Evolutionary conservation across 2,888 invertebrate species (phyloP).

Genomic region (Dione juno): DNA sequence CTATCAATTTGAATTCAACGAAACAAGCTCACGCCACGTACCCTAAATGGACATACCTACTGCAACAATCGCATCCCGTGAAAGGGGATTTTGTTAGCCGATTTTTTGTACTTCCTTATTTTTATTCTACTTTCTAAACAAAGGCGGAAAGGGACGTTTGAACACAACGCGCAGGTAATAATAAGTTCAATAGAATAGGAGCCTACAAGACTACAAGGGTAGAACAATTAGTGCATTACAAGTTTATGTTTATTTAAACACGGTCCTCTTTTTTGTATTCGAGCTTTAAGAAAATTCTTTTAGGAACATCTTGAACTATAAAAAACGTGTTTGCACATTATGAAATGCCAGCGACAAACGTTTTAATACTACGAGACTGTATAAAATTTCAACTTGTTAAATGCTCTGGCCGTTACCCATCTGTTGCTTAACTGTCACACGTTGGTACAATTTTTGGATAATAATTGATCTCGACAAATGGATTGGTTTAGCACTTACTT

Average conservation of each 20-base stretch:
- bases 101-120: conserved; percentile 39
- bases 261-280: neutral
- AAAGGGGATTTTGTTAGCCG: conserved; percentile 26
- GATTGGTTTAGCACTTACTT: too few species aligned
- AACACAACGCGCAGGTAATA: conserved; percentile 6
- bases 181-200: neutral
- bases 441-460: neutral
- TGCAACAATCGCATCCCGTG: conserved; percentile 18
- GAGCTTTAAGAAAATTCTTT: neutral
- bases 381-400: neutral
- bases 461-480: too few species aligned
- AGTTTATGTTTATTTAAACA: too few species aligned
- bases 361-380: neutral
- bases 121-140: conserved; percentile 26
- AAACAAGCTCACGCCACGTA: neutral
- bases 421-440: conserved; percentile 12
- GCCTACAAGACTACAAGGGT: conserved; percentile 14
- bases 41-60: neutral
- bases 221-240: conserved; percentile 8
- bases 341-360: neutral
- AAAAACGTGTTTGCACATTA: neutral
- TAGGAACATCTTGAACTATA: neutral
- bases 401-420: neutral
- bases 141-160: conserved; percentile 21
- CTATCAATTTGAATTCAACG: conserved; percentile 1